phyloP scores from a whole-genome alignment of 2,797 vertebrate genomes.

The Catharus ustulatus region DNA sequence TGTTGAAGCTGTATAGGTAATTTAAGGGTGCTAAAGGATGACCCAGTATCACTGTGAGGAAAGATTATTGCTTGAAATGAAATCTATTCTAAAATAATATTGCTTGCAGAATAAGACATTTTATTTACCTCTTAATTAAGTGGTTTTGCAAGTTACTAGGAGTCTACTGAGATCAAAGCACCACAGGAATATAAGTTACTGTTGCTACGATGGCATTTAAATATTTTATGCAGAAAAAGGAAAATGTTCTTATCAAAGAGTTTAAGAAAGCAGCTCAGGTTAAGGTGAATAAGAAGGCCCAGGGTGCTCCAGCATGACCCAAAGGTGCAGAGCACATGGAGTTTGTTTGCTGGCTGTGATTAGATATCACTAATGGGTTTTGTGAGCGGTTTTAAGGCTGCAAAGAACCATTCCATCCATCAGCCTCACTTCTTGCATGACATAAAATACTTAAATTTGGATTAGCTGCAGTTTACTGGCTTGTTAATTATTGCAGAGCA shows the following conservation, averaged over 20 bases:
- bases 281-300: neutral
- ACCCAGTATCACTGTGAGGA: neutral
- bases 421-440: neutral
- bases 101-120: neutral
- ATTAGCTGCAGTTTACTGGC: neutral
- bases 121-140: neutral
- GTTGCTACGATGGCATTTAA: neutral
- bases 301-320: neutral
- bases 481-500: neutral
- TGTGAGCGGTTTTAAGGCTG: neutral
- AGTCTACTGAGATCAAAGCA: neutral
- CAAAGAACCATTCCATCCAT: neutral
- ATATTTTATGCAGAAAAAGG: neutral
- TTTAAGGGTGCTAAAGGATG: neutral
- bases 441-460: neutral
- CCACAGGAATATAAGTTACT: neutral
- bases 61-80: neutral
- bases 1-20: neutral
- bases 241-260: neutral
- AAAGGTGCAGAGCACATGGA: neutral
- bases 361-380: neutral
- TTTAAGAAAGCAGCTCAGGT: neutral
- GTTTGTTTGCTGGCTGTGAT: slow-evolving; percentile 18
- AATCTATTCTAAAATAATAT: neutral
- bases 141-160: neutral